These are phyloP conservation scores for Drosophila paramelanica DNA, from an alignment of 2,888 invertebrate species.

Conservation along the genomic window DNA sequence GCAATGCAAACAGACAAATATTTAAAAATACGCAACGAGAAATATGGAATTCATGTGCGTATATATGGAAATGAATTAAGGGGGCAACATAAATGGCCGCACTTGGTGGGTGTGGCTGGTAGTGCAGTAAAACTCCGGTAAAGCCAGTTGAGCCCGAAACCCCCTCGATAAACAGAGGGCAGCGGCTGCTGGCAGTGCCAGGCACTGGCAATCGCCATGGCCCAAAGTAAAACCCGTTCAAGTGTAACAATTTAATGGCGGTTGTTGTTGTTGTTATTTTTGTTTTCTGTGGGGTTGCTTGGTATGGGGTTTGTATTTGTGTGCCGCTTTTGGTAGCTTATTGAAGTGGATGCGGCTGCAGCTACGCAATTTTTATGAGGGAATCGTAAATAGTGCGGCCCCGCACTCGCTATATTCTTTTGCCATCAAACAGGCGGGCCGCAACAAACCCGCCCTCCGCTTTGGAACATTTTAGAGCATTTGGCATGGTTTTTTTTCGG, in stretches of 20 bases:
- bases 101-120: neutral
- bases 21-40: slow-evolving; percentile 50
- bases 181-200: slow-evolving; percentile 35
- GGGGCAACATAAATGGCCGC: slow-evolving; percentile 36
- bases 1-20: slow-evolving; percentile 54
- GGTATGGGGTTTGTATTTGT: neutral
- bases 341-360: slow-evolving; percentile 54
- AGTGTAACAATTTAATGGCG: slow-evolving; percentile 83
- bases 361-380: slow-evolving; percentile 66
- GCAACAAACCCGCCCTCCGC: neutral
- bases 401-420: slow-evolving; percentile 33
- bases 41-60: slow-evolving; percentile 70
- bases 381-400: slow-evolving; percentile 63
- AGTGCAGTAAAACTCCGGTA: slow-evolving; percentile 17
- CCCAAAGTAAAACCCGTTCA: slow-evolving; percentile 79
- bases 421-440: neutral
- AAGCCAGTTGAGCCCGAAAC: slow-evolving; percentile 1
- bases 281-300: slow-evolving; percentile 8
- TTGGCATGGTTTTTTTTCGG: slow-evolving; percentile 48
- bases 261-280: slow-evolving; percentile 47
- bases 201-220: slow-evolving; percentile 61
- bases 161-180: slow-evolving; percentile 34
- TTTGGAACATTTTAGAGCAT: slow-evolving; percentile 57
- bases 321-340: slow-evolving; percentile 30
- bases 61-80: slow-evolving; percentile 77